phyloP scores from a whole-genome alignment of 2,797 vertebrate species.

The Sarcophilus harrisii region DNA sequence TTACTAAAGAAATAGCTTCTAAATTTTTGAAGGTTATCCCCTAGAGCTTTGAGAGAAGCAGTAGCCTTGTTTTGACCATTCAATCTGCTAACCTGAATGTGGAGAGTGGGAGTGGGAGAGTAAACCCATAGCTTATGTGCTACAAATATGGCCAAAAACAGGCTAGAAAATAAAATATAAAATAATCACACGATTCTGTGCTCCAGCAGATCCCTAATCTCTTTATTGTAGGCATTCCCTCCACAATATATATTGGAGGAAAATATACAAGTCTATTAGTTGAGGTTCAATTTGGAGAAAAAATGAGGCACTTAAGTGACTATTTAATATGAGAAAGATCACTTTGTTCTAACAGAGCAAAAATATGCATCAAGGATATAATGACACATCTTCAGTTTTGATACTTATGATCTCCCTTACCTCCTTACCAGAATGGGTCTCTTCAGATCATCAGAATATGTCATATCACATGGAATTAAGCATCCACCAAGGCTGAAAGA shows the following conservation, averaged over 20 bases:
- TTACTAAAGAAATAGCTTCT: not conserved
- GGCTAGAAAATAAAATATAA: not conserved
- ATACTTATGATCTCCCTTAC: not conserved
- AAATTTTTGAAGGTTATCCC: not conserved
- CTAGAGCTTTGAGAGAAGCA: not conserved
- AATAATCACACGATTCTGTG: not conserved
- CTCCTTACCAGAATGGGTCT: not conserved
- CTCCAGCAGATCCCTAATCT: not conserved
- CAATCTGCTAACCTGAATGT: not conserved
- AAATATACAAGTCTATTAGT: not conserved
- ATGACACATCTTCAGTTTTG: not conserved
- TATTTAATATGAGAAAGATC: not conserved
- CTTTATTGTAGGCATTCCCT: not conserved
- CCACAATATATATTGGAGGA: not conserved
- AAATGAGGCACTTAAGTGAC: not conserved
- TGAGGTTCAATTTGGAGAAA: not conserved
- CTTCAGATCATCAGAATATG: not conserved
- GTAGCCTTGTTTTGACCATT: not conserved
- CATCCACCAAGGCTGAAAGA: not conserved
- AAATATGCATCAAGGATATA: not conserved
- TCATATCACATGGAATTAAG: not conserved
- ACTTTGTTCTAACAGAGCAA: not conserved
- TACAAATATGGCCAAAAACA: not conserved
- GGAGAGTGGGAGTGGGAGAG: not conserved
- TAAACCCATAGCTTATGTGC: not conserved